phyloP scores from a whole-genome alignment of 2,113 vertebrate species.

The Boleophthalmus pectinirostris region DNA sequence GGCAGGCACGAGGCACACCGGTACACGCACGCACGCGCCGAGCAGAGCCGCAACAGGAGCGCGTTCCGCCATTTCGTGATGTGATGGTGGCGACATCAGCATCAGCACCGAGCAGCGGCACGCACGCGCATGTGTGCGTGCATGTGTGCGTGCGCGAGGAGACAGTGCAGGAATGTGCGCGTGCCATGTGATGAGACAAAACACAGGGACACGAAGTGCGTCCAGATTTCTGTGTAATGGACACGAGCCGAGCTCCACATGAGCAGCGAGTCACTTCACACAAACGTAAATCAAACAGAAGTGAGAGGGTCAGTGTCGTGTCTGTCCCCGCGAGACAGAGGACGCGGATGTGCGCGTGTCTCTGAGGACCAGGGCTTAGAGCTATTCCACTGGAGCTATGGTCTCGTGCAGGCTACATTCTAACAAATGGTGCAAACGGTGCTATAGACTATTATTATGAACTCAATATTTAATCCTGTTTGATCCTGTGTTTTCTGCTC shows the following conservation, averaged over 20 bases:
- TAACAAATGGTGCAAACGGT: too few species aligned
- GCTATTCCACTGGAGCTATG: too few species aligned
- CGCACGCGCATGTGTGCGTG: constrained; percentile 22
- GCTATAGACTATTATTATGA: too few species aligned
- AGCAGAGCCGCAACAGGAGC: constrained; percentile 51
- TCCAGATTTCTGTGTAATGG: not conserved
- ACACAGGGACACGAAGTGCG: not conserved
- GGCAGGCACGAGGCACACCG: constrained; percentile 2
- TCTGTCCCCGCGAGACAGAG: not conserved
- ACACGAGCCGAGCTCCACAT: not conserved
- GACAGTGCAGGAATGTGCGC: constrained; percentile 52
- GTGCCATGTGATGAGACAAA: constrained; percentile 10
- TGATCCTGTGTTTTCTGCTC: too few species aligned
- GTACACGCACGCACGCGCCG: constrained; percentile 21
- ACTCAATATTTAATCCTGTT: too few species aligned
- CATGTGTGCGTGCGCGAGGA: too few species aligned
- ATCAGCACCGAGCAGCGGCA: constrained; percentile 29
- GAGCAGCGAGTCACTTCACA: not conserved
- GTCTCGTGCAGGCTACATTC: too few species aligned
- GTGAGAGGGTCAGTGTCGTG: not conserved
- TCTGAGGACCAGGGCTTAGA: not conserved
- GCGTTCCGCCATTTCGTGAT: constrained; percentile 76
- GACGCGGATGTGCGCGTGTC: not conserved
- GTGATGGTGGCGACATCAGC: constrained; percentile 62
- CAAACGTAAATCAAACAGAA: not conserved